A percentile compares a stretch with the other conserved stretches of the same genome.
These are phyloP conservation scores for Melospiza georgiana DNA, from an alignment of 2,113 vertebrate species.

Conservation along the genomic window DNA sequence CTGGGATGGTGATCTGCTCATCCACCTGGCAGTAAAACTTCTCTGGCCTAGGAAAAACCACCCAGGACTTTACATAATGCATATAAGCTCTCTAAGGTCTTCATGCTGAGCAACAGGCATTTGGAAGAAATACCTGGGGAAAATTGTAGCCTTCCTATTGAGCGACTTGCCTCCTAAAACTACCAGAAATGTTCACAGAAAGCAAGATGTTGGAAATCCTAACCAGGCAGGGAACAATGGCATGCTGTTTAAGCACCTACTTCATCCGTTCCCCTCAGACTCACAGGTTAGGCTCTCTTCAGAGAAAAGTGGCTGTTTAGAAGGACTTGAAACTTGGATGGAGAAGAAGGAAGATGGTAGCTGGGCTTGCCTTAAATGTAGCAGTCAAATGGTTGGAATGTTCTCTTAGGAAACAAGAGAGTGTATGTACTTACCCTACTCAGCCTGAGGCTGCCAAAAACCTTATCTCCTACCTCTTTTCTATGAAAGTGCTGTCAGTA, in stretches of 20 bases:
- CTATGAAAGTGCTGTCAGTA: neutral
- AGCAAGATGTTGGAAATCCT: neutral
- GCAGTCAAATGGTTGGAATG: neutral
- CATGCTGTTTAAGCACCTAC: neutral
- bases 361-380: neutral
- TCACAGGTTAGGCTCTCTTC: neutral
- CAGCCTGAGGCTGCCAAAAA: constrained; percentile 3
- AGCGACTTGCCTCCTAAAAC: neutral
- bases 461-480: neutral
- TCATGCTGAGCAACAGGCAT: neutral
- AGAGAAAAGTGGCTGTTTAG: neutral
- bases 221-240: neutral
- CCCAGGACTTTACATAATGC: neutral
- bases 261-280: neutral
- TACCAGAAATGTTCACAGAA: neutral
- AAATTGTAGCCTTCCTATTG: neutral
- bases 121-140: neutral
- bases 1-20: neutral
- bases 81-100: neutral
- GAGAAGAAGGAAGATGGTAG: neutral
- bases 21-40: neutral
- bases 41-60: neutral
- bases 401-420: neutral
- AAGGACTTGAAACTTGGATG: neutral
- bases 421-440: neutral